phyloP scores from a whole-genome alignment of 1,140 invertebrate species.

The Lasioglossum albipes region DNA sequence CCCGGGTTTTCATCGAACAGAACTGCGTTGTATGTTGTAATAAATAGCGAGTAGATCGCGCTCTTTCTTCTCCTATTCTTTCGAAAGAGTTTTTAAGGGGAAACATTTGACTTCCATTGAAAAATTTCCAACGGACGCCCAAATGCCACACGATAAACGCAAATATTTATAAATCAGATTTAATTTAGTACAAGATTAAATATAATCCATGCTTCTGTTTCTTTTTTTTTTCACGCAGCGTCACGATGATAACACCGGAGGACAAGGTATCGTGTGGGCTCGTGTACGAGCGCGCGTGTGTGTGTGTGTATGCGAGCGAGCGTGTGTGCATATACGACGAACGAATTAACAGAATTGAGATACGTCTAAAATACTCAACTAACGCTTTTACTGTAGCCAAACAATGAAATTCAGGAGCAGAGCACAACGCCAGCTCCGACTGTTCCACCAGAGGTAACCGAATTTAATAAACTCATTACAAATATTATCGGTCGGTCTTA shows the following conservation, averaged over 20 bases:
- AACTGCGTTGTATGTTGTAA: no score
- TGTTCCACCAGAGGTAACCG: constrained; percentile 42
- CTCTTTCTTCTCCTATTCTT: no score
- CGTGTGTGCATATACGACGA: neutral
- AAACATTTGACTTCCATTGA: no score
- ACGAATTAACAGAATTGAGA: neutral
- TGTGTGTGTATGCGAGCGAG: no score
- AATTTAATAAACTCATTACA: neutral
- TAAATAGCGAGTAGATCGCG: no score
- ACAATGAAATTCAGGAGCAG: constrained; percentile 71
- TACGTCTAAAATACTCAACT: constrained; percentile 14
- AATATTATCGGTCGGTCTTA: constrained; percentile 1
- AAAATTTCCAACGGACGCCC: no score
- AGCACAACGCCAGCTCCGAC: constrained; percentile 69
- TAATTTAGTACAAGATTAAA: no score
- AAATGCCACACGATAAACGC: no score
- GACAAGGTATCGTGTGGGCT: constrained; percentile 62
- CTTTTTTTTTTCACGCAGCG: constrained; percentile 60
- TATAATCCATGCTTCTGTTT: neutral
- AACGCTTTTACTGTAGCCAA: constrained; percentile 66
- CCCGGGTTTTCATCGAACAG: no score
- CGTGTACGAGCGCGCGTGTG: no score
- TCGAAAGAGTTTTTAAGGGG: no score
- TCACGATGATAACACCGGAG: constrained; percentile 61
- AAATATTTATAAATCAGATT: no score